Conservation (phyloP, 1,140 invertebrate species). For the Pogonomyrmex californicus region DNA sequence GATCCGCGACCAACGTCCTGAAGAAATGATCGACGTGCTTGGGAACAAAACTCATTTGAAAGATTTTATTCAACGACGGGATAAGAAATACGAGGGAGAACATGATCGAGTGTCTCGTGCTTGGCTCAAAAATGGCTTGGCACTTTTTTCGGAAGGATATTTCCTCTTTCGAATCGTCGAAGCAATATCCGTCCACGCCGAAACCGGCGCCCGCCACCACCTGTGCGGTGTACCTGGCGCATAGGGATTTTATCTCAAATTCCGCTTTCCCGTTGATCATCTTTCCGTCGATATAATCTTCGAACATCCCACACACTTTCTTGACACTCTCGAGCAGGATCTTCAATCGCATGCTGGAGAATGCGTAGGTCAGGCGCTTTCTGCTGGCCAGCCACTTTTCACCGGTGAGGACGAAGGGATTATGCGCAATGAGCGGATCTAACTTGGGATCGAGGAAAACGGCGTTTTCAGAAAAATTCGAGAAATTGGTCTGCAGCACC, state of each 20-base stretch:
- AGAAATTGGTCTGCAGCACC: slow-evolving; percentile 79
- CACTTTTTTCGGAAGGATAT: slow-evolving; percentile 62
- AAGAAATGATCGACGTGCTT: slow-evolving; percentile 65
- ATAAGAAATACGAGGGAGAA: slow-evolving; percentile 48
- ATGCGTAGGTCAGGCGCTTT: slow-evolving; percentile 46
- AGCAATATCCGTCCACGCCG: slow-evolving; percentile 80
- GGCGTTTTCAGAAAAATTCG: slow-evolving; percentile 69
- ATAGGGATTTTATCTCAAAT: slow-evolving; percentile 80
- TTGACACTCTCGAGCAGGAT: slow-evolving; percentile 42
- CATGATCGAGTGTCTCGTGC: neutral
- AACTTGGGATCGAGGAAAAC: neutral
- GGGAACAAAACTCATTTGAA: slow-evolving; percentile 45
- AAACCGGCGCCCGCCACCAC: slow-evolving; percentile 85
- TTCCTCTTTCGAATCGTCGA: slow-evolving; percentile 56
- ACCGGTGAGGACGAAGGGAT: slow-evolving; percentile 77
- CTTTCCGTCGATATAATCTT: slow-evolving; percentile 58
- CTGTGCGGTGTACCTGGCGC: slow-evolving; percentile 85
- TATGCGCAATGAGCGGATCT: slow-evolving; percentile 72
- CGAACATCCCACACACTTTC: slow-evolving; percentile 58
- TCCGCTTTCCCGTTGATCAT: slow-evolving; percentile 55
- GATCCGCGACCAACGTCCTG: slow-evolving; percentile 61
- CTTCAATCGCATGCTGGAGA: slow-evolving; percentile 72
- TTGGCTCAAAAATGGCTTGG: slow-evolving; percentile 69
- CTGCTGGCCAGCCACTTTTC: slow-evolving; percentile 69
- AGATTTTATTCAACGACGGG: slow-evolving; percentile 32